These are phyloP conservation scores for Ctenoplectra terminalis DNA, from an alignment of 1,140 invertebrate genomes.

Conservation along the genomic window DNA sequence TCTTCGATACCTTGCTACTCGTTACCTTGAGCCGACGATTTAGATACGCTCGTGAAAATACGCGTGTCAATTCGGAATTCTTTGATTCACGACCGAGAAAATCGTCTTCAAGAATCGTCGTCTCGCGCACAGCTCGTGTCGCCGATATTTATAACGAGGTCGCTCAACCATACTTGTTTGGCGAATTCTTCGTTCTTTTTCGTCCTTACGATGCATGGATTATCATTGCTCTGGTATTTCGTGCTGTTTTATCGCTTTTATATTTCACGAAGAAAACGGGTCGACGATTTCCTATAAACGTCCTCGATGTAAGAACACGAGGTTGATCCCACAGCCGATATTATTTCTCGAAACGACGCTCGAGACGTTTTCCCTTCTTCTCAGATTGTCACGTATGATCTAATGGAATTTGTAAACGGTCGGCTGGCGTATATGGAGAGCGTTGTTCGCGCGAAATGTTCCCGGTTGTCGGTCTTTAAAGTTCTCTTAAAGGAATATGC, in stretches of 20 bases:
- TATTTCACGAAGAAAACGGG: background rate
- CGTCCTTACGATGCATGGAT: background rate
- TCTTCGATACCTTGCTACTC: background rate
- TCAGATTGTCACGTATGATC: constrained; percentile 2
- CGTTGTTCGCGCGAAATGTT: constrained; percentile 45
- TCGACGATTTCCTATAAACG: background rate
- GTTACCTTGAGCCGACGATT: constrained; percentile 1
- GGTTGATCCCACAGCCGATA: background rate
- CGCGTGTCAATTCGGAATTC: background rate
- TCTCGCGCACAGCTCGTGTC: constrained; percentile 1
- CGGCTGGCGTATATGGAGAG: constrained; percentile 22
- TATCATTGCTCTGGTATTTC: background rate
- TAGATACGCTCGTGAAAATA: constrained; percentile 11
- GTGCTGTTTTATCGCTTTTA: background rate
- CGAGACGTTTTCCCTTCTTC: background rate
- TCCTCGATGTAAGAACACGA: background rate
- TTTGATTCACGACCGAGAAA: constrained; percentile 4
- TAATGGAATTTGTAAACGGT: constrained; percentile 33
- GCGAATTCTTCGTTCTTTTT: background rate
- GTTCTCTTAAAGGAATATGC: constrained; percentile 60
- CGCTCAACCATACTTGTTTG: background rate
- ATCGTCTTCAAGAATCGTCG: background rate
- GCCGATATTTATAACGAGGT: constrained; percentile 35
- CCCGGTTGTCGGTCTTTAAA: constrained; percentile 55
- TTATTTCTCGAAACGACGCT: background rate